phyloP scores from a whole-genome alignment of 2,797 vertebrate species.

The Adelosebastes latens region DNA sequence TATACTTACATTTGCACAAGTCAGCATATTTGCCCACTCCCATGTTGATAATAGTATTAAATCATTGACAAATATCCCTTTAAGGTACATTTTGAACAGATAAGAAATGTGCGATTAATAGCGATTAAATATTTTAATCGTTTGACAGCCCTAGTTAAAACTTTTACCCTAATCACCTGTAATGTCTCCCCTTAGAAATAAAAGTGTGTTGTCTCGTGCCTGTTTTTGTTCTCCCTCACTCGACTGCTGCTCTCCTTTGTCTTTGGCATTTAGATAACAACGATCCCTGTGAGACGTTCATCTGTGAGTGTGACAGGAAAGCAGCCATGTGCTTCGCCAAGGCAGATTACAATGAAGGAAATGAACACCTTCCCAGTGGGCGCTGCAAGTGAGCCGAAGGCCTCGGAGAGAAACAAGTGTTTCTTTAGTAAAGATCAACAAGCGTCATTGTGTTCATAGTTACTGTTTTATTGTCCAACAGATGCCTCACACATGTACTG shows the following conservation, averaged over 20 bases:
- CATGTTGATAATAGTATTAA: no score
- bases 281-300: constrained; percentile 69
- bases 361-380: constrained; percentile 38
- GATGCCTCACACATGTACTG: background rate
- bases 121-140: no score
- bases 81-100: no score
- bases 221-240: background rate
- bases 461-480: constrained; percentile 15
- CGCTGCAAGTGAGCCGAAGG: constrained; percentile 59
- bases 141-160: no score
- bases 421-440: background rate
- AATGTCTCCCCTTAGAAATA: no score
- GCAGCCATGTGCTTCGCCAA: constrained; percentile 84
- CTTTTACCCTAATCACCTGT: no score
- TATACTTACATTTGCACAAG: no score
- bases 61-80: no score
- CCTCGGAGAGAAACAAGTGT: background rate
- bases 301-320: constrained; percentile 87
- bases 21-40: no score
- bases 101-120: no score
- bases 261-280: constrained; percentile 65
- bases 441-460: background rate
- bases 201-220: background rate
- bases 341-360: constrained; percentile 53
- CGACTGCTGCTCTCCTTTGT: background rate